A percentile compares a stretch with the other conserved stretches of the same genome.
Conservation (phyloP, 64 coral and sea anemone species). For the Astreopora myriophthalma region DNA sequence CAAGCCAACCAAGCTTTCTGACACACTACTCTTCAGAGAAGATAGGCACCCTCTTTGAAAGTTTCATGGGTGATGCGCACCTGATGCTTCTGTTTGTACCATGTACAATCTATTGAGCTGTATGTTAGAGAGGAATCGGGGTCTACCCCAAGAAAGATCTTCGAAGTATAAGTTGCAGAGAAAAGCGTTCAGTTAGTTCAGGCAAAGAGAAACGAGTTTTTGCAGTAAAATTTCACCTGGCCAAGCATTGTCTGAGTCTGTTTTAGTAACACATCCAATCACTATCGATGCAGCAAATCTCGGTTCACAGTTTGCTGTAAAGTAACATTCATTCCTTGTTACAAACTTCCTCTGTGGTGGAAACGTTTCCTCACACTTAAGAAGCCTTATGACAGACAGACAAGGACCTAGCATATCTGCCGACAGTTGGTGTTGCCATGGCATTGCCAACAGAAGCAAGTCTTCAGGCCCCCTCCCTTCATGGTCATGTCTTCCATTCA, state of each 20-base stretch:
- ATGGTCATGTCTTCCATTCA: constrained; percentile 79
- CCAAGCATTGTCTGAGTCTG: background rate
- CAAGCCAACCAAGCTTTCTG: constrained; percentile 73
- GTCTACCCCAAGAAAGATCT: constrained; percentile 30
- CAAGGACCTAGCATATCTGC: constrained; percentile 64
- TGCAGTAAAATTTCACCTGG: constrained; percentile 9
- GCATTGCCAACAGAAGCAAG: background rate
- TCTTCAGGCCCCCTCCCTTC: background rate
- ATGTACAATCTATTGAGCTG: constrained; percentile 74
- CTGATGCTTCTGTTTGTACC: constrained; percentile 80
- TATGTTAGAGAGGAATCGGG: constrained; percentile 45
- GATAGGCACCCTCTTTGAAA: constrained; percentile 71
- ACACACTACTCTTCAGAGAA: constrained; percentile 72
- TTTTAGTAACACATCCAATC: constrained; percentile 21
- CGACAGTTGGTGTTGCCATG: constrained; percentile 65
- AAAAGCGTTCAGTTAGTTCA: background rate
- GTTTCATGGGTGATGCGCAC: constrained; percentile 73
- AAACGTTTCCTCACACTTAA: background rate
- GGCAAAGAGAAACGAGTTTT: constrained; percentile 61
- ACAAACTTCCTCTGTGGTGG: constrained; percentile 52
- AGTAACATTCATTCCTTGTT: constrained; percentile 61
- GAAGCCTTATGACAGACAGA: constrained; percentile 41
- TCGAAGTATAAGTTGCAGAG: constrained; percentile 42
- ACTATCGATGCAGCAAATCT: constrained; percentile 22
- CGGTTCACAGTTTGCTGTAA: background rate